phyloP scores from a whole-genome alignment of 2,888 invertebrate genomes.

The Drosophila pseudotalamancana region DNA sequence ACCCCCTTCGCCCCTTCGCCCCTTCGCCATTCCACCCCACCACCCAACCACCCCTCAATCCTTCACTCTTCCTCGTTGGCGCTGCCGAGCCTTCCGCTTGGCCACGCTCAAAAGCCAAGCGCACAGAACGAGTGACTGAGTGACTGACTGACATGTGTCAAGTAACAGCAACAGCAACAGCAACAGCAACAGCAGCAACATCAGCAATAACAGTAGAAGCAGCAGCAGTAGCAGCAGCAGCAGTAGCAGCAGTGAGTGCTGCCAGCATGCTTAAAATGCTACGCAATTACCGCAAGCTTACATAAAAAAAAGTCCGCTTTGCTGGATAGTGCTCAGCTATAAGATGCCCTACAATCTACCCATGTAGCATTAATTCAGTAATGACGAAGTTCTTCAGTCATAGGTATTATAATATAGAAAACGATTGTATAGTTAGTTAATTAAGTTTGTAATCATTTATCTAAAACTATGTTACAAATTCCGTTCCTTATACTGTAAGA shows the following conservation, averaged over 20 bases:
- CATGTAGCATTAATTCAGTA: too few relatives aligned
- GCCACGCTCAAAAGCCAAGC: constrained; percentile 47
- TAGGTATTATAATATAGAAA: background rate
- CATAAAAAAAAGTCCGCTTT: constrained; percentile 23
- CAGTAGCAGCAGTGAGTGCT: constrained; percentile 37
- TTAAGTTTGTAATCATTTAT: too few relatives aligned
- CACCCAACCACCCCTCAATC: too few relatives aligned
- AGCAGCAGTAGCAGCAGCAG: constrained; percentile 23
- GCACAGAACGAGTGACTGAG: constrained; percentile 46
- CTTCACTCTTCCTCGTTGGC: too few relatives aligned
- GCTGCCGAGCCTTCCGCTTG: constrained; percentile 43
- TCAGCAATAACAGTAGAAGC: constrained; percentile 31
- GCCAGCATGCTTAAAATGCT: constrained; percentile 68
- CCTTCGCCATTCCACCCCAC: background rate
- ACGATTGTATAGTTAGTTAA: too few relatives aligned
- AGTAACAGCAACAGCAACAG: constrained; percentile 64
- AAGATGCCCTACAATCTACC: constrained; percentile 48
- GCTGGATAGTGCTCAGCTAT: constrained; percentile 21
- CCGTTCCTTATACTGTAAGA: too few relatives aligned
- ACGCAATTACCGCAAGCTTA: constrained; percentile 73
- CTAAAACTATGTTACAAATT: too few relatives aligned
- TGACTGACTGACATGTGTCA: constrained; percentile 77
- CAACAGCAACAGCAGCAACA: constrained; percentile 44
- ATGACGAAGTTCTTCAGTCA: background rate
- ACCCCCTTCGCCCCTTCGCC: background rate